These are phyloP conservation scores for Alviniconcha marisindica DNA, from an alignment of 1,140 invertebrate genomes.

Conservation along the genomic window DNA sequence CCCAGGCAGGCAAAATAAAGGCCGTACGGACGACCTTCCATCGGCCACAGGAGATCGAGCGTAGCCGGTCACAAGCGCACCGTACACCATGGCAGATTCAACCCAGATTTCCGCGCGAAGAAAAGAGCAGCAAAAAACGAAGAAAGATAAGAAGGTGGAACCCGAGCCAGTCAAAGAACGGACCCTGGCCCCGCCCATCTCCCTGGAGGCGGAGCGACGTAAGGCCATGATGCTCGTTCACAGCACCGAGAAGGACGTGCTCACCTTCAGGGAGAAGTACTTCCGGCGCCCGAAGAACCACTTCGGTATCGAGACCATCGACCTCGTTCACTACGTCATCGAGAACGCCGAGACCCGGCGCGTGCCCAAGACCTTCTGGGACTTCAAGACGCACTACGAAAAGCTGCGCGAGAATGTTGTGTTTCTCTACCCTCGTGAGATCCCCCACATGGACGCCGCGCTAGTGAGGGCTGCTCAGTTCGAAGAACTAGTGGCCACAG, in stretches of 20 bases:
- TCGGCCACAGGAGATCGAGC: no score
- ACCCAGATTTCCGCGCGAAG: background rate
- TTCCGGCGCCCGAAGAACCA: conserved; percentile 47
- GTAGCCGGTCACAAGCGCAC: no score
- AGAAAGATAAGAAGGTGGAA: background rate
- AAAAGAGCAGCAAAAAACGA: background rate
- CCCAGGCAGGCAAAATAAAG: background rate
- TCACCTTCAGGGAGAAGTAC: conserved; percentile 52
- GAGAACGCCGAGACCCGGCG: conserved; percentile 38
- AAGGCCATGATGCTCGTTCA: conserved; percentile 54
- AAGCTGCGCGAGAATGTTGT: conserved; percentile 33
- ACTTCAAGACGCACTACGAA: conserved; percentile 27
- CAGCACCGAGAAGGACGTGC: conserved; percentile 43
- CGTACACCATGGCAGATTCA: background rate
- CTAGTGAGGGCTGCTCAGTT: conserved; percentile 44
- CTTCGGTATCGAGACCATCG: conserved; percentile 42
- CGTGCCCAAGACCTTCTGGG: conserved; percentile 31
- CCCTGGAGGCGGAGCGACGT: conserved; percentile 52
- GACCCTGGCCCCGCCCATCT: conserved; percentile 39
- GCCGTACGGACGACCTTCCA: background rate
- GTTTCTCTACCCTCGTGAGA: conserved; percentile 39
- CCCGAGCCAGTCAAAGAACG: background rate
- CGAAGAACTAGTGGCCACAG: conserved; percentile 38
- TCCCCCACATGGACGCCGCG: conserved; percentile 38
- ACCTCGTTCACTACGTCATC: conserved; percentile 44